Evolutionary conservation across 2,797 vertebrate genomes (phyloP).

Genomic region (Poliocrania exsul): DNA sequence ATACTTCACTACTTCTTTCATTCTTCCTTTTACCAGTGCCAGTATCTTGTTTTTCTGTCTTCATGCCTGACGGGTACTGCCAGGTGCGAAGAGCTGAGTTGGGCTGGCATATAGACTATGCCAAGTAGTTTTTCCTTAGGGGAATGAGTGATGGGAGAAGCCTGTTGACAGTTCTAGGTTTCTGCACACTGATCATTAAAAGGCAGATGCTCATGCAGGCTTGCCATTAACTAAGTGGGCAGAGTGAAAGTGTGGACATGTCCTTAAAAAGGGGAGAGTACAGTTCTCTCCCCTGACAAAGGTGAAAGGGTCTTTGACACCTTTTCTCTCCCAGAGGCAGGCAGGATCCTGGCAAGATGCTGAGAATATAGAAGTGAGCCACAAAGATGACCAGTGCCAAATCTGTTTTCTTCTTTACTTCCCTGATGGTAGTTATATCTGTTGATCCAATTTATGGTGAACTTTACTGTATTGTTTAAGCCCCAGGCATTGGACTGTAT

Average conservation of each 20-base stretch:
- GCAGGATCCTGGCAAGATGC: background rate
- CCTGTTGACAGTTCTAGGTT: background rate
- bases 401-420: background rate
- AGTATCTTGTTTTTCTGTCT: background rate
- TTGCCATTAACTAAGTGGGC: background rate
- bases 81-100: background rate
- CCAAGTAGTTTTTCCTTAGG: background rate
- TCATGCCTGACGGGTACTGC: rapidly evolving
- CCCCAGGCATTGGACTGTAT: background rate
- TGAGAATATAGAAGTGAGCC: background rate
- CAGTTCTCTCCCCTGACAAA: background rate
- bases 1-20: background rate
- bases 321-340: background rate
- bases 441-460: background rate
- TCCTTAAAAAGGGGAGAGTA: background rate
- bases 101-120: background rate
- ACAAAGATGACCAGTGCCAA: background rate
- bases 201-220: background rate
- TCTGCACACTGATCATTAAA: rapidly evolving
- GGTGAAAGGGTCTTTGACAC: background rate
- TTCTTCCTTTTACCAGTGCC: background rate
- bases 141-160: background rate
- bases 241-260: background rate
- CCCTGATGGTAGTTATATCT: background rate
- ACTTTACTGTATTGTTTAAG: background rate